phyloP scores from a whole-genome alignment of 2,113 vertebrate genomes.

The Ailurus styani region DNA sequence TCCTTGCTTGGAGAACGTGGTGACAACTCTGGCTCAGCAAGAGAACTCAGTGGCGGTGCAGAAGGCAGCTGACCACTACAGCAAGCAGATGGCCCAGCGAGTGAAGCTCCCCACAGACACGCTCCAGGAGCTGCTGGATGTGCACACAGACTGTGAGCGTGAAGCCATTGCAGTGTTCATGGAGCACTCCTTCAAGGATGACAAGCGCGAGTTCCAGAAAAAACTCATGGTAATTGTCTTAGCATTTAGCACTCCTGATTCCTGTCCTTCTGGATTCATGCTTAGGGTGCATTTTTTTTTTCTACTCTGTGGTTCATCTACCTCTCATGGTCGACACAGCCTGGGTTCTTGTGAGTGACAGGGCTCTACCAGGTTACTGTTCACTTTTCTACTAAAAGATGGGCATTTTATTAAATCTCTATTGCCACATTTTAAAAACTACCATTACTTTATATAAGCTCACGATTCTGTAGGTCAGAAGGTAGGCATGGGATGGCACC shows the following conservation, averaged over 20 bases:
- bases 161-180: constrained; percentile 67
- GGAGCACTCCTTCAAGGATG: constrained; percentile 67
- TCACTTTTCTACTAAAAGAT: not conserved
- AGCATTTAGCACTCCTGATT: not conserved
- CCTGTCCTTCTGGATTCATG: not conserved
- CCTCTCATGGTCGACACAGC: not conserved
- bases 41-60: constrained; percentile 69
- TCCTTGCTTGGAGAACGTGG: constrained; percentile 76
- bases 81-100: not conserved
- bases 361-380: not conserved
- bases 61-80: constrained; percentile 46
- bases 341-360: not conserved
- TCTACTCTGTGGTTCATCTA: not conserved
- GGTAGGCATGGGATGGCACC: not conserved
- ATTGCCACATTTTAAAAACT: not conserved
- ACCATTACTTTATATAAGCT: not conserved
- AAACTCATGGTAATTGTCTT: not conserved
- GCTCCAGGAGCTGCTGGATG: constrained; percentile 5
- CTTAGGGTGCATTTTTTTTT: fast-evolving
- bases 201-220: not conserved
- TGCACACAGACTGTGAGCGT: constrained; percentile 38
- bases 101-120: constrained; percentile 47
- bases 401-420: not conserved
- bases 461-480: not conserved
- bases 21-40: constrained; percentile 61